Evolutionary conservation across 2,888 invertebrate species (phyloP), one percentile per base, ranked within the genome.

Genomic region (Ophonus ardosiacus): DNA sequence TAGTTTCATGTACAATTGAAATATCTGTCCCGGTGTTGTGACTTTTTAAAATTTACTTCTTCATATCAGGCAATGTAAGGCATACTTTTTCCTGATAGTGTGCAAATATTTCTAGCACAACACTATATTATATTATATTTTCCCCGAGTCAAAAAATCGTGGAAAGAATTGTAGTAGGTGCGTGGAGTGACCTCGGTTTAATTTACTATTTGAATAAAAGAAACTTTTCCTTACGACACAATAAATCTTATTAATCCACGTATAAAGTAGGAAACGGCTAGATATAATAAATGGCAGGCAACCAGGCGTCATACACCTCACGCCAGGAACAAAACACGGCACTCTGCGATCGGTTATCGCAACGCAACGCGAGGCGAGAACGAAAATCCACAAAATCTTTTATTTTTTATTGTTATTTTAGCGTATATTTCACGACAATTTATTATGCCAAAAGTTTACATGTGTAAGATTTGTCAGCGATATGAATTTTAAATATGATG

Each of bases 231-330:
- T 71, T 81, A 81, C 78, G 65, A 84, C 61, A 84, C 51, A 76
- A 84, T 84, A 84, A 84, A 84, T 84, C 84, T 84, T 84, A 78
- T 78, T 84, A 84, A 84, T 84, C 84, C 84, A 84, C 61, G 84
- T 81, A 68, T 71, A 81, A 81, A 81, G 68, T 78, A 84, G 84
- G 78, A 83, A 84, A 84, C 76, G 40, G 38, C 78, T 38, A 24
- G 84, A 84, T 84, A 84, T 84, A 84, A 84, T 84, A 84, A 84
- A 84, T 84, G 63, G 83, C 74, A 17, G 24, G 68, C 31, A 31
- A 6, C 65, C 63, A 59, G 81, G 65, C 81, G 81, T 74, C 82
- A 84, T 78, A 84, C 56, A 61, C 63, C 78, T 63, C 84, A 84
- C 84, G 84, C 84, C 78, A 84, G 15, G 17, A 80, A 80, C 80